Base-by-base conservation (phyloP, 2,797 vertebrate genomes). In the Oophaga sylvatica region DNA sequence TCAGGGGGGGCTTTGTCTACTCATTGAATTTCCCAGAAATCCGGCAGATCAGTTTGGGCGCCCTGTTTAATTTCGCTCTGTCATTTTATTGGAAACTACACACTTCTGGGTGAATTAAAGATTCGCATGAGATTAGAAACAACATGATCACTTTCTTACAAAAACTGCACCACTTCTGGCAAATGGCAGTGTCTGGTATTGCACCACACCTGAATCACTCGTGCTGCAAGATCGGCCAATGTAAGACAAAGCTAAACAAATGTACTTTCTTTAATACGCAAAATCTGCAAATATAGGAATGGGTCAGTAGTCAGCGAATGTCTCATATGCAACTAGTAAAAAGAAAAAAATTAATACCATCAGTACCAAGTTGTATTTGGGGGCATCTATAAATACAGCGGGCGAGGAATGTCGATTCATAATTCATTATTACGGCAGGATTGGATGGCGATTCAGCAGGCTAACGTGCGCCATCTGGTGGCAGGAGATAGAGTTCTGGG, bases 391-490 rank as follows among this genome's bases (percentile, higher is more conserved):
- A n/a, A 12, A 48, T 75, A 75, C 6, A 73, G 70, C 35, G 11
- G 11, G 29, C 1, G 13, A 70, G 71, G 41, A 53, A 41, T n/a
- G 41, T 3, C 0, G 20, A 15, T 77, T 26, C 45, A 26, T 77
- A 26, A 77, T 26, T 77, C 48, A 53, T n/a, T 77, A 76, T n/a
- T 45, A 75, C 71, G 11, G 71, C 71, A n/a, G 20, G 71, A 48
- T 13, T 9, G 1, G 45, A 77, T 3, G 75, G 35, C 5, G 13
- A 26, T 11, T 19, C 45, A 53, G 13, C n/a, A 76, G 73, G 73
- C 10, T 3, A 26, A 29, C 22, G 16, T 0, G 1, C 48, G 75
- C 75, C 75, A 77, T 26, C 75, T 77, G 22, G 7, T 77, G 75
- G 75, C 22, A 3, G 26, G 53, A 2, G 1, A n/a, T 15, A 1